Base-by-base conservation (phyloP, 2,113 vertebrate species). In the Seriola aureovittata region DNA sequence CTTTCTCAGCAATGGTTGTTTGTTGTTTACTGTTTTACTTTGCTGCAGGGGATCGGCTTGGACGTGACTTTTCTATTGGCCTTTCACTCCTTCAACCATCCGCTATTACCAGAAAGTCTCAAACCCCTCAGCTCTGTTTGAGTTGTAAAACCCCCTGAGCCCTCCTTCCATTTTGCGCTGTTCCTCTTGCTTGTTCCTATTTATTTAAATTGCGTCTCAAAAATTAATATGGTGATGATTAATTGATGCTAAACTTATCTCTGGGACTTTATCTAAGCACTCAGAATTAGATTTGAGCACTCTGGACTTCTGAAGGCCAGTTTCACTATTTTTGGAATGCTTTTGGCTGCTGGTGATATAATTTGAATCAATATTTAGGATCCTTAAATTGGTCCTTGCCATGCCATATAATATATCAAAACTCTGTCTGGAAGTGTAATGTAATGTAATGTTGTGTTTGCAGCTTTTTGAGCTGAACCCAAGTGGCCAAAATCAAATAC, bases 161-260 rank as follows among this genome's bases (percentile, higher is more conserved):
- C 40, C 40, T 42, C 8, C 40, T 42, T 42, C 38, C 38, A 38
- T 5, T 38, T 42, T 42, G 40, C 8, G 4, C 40, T 9, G 40
- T 42, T 42, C 16, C 46, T 48, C 16, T 4, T 5, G 17, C 17
- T 2, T 50, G 2, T 40, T 77, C 25, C 32, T 71, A 50, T 81
- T 62, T 60, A 78, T 50, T 71, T 54, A 42, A 54, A 25, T 70
- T 38, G 62, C 44, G 52, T 71, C 23, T 66, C 29, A 55, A 68
- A 48, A 60, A 75, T 42, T 6, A 57, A 25, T 25, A 57, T 42
- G 12, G 19, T 60, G 25, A 77, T 40, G 32, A 50, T 21, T 50
- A 7, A 50, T 50, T 50, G 17, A 50, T 19, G 48, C 17, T 50
- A 50, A 50, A 19, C 7, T 50, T 19, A 19, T 50, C 16, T 50